Percentiles rank a stretch among this genome's conserved stretches.
These are phyloP conservation scores for Eristalinus sepulchralis DNA, from an alignment of 2,888 invertebrate species.

Conservation along the genomic window DNA sequence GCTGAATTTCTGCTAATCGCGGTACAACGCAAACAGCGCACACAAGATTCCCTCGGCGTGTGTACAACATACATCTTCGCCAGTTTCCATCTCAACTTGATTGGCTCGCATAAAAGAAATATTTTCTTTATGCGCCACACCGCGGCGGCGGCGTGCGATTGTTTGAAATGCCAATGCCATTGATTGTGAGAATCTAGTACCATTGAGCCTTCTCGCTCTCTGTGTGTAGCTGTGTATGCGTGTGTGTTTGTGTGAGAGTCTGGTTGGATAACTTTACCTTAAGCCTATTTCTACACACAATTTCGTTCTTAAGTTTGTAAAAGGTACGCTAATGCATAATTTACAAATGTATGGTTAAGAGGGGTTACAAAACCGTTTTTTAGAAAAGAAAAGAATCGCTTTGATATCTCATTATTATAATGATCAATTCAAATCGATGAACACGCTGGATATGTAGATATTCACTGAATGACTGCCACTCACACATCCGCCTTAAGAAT, in stretches of 20 bases:
- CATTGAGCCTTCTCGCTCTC: not conserved
- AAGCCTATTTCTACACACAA: too few relatives aligned
- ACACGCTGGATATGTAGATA: too few relatives aligned
- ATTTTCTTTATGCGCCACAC: not conserved
- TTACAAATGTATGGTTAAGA: too few relatives aligned
- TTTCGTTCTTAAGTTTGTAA: too few relatives aligned
- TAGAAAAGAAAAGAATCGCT: too few relatives aligned
- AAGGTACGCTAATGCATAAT: too few relatives aligned
- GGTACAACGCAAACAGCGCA: not conserved
- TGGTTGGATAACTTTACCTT: not conserved
- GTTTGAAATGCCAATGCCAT: conserved; percentile 32
- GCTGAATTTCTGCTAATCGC: not conserved
- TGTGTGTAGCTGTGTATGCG: too few relatives aligned
- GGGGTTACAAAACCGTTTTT: too few relatives aligned
- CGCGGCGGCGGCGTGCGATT: not conserved
- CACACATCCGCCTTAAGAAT: too few relatives aligned
- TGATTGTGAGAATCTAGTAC: conserved; percentile 13
- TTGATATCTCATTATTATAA: too few relatives aligned
- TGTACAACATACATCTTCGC: not conserved
- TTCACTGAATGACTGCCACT: too few relatives aligned
- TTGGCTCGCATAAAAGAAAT: not conserved
- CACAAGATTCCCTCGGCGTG: not conserved
- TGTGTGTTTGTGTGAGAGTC: not conserved
- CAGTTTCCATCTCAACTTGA: not conserved
- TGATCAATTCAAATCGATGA: too few relatives aligned